Evolutionary conservation across 2,888 invertebrate genomes (phyloP).

Genomic region (Euzophera pinguis): DNA sequence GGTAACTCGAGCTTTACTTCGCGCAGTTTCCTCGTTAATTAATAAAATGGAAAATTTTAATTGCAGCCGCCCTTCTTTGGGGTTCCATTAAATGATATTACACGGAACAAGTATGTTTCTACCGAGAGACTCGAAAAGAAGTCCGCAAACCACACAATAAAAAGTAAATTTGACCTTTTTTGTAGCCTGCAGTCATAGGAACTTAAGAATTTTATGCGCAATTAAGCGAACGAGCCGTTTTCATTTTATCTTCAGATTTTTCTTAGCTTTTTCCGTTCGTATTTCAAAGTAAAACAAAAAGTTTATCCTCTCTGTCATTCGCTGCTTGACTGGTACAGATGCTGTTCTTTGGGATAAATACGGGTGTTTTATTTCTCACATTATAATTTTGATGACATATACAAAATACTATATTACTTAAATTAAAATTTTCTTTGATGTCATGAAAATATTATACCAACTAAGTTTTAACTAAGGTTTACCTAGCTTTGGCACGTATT

Average conservation of each 20-base stretch:
- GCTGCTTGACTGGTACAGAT: background rate
- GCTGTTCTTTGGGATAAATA: too few relatives aligned
- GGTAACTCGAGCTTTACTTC: conserved; percentile 30
- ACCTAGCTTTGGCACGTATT: too few relatives aligned
- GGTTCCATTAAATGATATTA: conserved; percentile 48
- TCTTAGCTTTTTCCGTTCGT: background rate
- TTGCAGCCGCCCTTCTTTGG: conserved; percentile 43
- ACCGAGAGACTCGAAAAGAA: conserved; percentile 26
- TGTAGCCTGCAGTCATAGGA: background rate
- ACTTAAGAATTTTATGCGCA: conserved; percentile 12
- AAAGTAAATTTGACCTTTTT: conserved; percentile 13
- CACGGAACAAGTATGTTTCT: conserved; percentile 36
- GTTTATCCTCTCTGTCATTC: background rate
- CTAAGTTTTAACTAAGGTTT: too few relatives aligned
- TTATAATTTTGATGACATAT: too few relatives aligned
- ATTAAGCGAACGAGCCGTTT: conserved; percentile 12
- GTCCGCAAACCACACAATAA: conserved; percentile 12
- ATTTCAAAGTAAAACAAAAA: background rate
- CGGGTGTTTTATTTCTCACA: too few relatives aligned
- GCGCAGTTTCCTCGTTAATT: conserved; percentile 48
- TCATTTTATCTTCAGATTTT: conserved; percentile 7
- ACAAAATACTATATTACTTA: too few relatives aligned
- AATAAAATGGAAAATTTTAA: conserved; percentile 59
- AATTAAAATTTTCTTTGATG: too few relatives aligned
- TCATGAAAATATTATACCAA: too few relatives aligned